Conservation (phyloP, 2,888 invertebrate genomes). For the Drepanosiphum platanoidis region DNA sequence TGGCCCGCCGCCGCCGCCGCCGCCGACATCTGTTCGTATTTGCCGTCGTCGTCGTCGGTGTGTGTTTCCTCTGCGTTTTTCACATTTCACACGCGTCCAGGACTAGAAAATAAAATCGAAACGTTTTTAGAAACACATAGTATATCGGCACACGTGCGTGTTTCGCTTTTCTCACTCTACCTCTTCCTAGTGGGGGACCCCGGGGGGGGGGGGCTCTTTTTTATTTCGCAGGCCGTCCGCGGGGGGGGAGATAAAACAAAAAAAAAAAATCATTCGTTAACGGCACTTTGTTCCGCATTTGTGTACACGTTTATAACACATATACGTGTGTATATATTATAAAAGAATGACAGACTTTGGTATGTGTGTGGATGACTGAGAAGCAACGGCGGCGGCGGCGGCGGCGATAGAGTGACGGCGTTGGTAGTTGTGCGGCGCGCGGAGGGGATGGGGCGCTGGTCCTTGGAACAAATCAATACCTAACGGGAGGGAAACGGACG, state of each 20-base stretch:
- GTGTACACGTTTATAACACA: neutral
- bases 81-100: neutral
- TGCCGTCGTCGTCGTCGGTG: conserved; percentile 10
- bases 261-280: neutral
- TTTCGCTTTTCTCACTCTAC: too few relatives aligned
- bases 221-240: too few relatives aligned
- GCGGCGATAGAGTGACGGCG: conserved; percentile 53
- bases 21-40: neutral
- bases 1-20: too few relatives aligned
- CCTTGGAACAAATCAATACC: conserved; percentile 62
- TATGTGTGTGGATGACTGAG: conserved; percentile 61
- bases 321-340: neutral
- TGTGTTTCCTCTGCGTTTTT: conserved; percentile 20
- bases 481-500: conserved; percentile 60
- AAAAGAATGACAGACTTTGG: conserved; percentile 61
- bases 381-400: conserved; percentile 47
- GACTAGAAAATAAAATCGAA: neutral
- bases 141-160: too few relatives aligned
- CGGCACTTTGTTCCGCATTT: neutral
- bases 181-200: too few relatives aligned
- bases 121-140: too few relatives aligned
- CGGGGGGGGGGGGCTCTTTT: too few relatives aligned
- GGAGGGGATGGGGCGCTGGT: conserved; percentile 61
- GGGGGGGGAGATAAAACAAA: too few relatives aligned
- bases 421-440: conserved; percentile 55